Base-by-base conservation (phyloP, 2,113 vertebrate species). In the Talpa occidentalis region DNA sequence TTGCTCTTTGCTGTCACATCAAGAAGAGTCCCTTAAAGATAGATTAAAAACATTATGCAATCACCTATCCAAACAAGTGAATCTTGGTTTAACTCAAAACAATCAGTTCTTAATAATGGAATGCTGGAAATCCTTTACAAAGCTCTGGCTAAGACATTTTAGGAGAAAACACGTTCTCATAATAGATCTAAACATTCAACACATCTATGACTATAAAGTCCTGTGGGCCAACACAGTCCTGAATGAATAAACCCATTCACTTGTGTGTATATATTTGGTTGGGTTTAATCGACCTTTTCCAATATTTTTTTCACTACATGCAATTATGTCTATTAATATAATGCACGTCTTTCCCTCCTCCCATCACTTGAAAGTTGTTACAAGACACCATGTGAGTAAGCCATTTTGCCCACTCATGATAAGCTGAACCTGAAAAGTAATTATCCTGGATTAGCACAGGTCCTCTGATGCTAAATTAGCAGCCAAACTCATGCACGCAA, bases 401-500 rank as follows among this genome's bases (percentile, higher is more conserved):
- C 82, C 87, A 52, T 83, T 67, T 93, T 52, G 1, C 82, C 89
- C 86, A 95, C 28, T 3, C 80, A 66, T 44, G 59, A 90, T 64
- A 85, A 78, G 11, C 70, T 95, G 67, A 73, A 82, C 69, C 82
- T 88, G 79, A 79, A 89, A 96, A 94, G 52, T 54, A 94, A 95
- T 97, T 93, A 93, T 54, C 28, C 44, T 69, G 60, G 91, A 95
- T 96, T 95, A 94, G 40, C 93, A 59, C 76, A 83, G 60, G 70
- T 59, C 83, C 54, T 95, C 93, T 49, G 81, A 91, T 62, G 66
- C 28, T 92, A 81, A 96, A 49, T 83, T 81, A 87, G 72, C 84
- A 91, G 87, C 79, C 92, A 92, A 60, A 90, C 14, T 12, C 79
- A 77, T 37, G 52, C 66, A 93, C 14, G 0, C 73, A 83, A 52